Conservation (phyloP, 1,140 invertebrate genomes). For the Pseudomyrmex cubaensis region DNA sequence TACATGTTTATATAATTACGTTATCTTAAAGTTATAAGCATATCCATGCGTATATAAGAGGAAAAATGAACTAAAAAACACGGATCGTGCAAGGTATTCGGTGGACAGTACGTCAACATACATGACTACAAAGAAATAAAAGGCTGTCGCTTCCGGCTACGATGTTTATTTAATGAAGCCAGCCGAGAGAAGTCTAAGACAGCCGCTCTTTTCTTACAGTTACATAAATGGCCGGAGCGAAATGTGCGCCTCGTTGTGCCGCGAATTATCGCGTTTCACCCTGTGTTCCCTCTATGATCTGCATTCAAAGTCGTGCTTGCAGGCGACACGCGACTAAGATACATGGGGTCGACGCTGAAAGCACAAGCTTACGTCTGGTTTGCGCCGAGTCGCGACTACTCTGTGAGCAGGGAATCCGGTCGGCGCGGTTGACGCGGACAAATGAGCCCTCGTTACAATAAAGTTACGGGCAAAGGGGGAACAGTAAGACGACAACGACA, state of each 20-base stretch:
- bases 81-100: not conserved
- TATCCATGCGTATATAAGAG: no score
- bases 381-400: constrained; percentile 53
- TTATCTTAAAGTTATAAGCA: no score
- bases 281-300: constrained; percentile 22
- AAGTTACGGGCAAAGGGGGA: constrained; percentile 63
- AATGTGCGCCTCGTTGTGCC: constrained; percentile 22
- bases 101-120: constrained; percentile 5
- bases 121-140: not conserved
- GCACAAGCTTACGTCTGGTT: constrained; percentile 46
- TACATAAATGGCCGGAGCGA: constrained; percentile 13
- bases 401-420: constrained; percentile 38
- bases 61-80: not conserved
- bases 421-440: constrained; percentile 65
- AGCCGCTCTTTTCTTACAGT: constrained; percentile 15
- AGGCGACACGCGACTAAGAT: constrained; percentile 52
- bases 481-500: constrained; percentile 37
- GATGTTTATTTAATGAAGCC: constrained; percentile 32
- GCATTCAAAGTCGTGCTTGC: constrained; percentile 38
- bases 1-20: no score
- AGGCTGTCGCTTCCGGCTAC: not conserved
- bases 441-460: constrained; percentile 71
- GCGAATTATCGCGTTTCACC: constrained; percentile 46
- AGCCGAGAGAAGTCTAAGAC: constrained; percentile 7
- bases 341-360: constrained; percentile 47